Base-by-base conservation (phyloP, 2,113 vertebrate species). In the Malurus alboscapulatus region DNA sequence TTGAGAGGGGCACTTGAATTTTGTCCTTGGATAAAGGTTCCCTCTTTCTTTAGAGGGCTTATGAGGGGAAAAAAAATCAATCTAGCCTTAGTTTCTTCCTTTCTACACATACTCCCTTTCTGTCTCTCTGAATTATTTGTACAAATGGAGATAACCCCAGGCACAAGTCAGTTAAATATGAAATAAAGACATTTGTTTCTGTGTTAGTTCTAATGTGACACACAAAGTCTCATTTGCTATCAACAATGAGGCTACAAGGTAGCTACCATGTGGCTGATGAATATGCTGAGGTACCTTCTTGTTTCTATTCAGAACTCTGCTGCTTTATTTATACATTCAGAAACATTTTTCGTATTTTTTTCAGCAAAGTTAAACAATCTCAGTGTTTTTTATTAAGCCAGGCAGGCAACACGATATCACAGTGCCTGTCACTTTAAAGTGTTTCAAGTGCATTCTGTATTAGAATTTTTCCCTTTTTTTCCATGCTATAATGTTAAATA, bases 201-300 rank as follows among this genome's bases (percentile, higher is more conserved):
- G 87, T 97, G 87, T 93, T 94, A 93, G 72, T 90, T 81, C 90
- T 95, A 91, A 88, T 73, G 91, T 95, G 96, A 96, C 94, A 95
- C 89, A 96, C 95, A 97, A 95, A 97, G 97, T 97, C 97, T 98
- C 97, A 97, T 97, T 97, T 95, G 86, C 86, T 93, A 87, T 95
- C 94, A 91, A 95, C 91, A 95, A 93, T 97, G 97, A 98, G 97
- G 97, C 97, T 97, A 86, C 96, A 93, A 97, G 97, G 97, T 97
- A 98, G 97, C 97, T 98, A 97, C 97, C 97, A 96, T 97, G 97
- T 98, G 97, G 97, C 98, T 97, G 95, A 95, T 96, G 97, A 97
- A 92, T 95, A 97, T 97, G 97, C 97, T 97, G 97, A 97, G 96
- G 96, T 97, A 97, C 96, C 95, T 97, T 97, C 96, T 96, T 95